Conservation (phyloP, 2,888 invertebrate genomes). For the Blomia tropicalis region DNA sequence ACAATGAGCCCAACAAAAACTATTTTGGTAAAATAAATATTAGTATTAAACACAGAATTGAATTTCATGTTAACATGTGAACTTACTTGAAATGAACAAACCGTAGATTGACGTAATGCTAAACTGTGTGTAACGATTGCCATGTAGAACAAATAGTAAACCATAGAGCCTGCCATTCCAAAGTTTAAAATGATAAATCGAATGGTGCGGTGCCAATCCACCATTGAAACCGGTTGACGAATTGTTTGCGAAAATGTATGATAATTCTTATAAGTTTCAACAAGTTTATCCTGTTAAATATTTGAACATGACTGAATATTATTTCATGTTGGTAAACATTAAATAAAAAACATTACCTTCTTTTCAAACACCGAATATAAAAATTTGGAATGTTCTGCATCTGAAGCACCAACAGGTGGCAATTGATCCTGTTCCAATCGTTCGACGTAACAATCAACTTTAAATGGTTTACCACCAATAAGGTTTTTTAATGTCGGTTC, state of each 20-base stretch:
- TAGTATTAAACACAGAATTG: not conserved
- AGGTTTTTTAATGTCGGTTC: conserved; percentile 63
- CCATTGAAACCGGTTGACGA: not conserved
- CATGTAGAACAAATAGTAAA: not conserved
- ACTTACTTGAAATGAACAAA: not conserved
- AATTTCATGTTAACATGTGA: not conserved
- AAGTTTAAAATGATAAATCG: not conserved
- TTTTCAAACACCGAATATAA: conserved; percentile 60
- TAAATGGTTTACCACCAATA: conserved; percentile 52
- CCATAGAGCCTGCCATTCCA: not conserved
- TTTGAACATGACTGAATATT: not conserved
- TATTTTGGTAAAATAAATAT: not conserved
- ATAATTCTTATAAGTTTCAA: no score
- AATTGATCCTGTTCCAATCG: conserved; percentile 64
- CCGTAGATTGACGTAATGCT: not conserved
- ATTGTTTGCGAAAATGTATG: no score
- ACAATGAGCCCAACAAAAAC: not conserved
- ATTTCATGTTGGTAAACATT: not conserved
- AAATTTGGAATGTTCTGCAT: conserved; percentile 60
- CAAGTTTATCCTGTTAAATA: not conserved
- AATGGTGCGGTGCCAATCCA: not conserved
- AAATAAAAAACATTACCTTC: conserved; percentile 45
- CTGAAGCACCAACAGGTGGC: conserved; percentile 46
- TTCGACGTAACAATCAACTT: conserved; percentile 58
- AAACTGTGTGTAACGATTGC: not conserved